These are phyloP conservation scores for Gephyroberyx darwinii DNA, from an alignment of 2,797 vertebrate genomes.

Conservation along the genomic window DNA sequence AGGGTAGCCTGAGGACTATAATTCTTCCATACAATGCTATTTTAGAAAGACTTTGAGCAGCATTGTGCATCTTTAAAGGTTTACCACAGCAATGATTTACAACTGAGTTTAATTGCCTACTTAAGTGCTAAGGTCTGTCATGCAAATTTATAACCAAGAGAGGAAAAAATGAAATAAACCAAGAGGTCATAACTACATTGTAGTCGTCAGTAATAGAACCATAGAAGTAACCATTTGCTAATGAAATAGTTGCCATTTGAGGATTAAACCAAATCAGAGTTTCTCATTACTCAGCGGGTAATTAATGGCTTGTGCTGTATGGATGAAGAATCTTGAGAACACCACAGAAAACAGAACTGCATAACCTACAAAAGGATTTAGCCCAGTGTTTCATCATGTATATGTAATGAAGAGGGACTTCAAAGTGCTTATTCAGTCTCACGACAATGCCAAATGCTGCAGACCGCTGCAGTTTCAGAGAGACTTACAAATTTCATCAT, in stretches of 20 bases:
- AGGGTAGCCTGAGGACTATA: neutral
- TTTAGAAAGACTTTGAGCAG: neutral
- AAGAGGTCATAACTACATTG: neutral
- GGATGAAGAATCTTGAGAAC: neutral
- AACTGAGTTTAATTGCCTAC: neutral
- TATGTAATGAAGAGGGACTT: conserved; percentile 21
- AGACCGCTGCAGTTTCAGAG: conserved; percentile 4
- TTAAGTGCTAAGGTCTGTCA: conserved; percentile 11
- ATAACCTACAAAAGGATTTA: conserved; percentile 23
- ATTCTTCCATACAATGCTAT: neutral
- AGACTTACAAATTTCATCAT: conserved; percentile 5
- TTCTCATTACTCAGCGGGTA: no score
- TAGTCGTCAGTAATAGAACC: neutral
- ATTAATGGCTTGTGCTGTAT: neutral
- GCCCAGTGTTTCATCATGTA: conserved; percentile 25
- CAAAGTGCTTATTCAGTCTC: conserved; percentile 4
- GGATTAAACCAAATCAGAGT: neutral
- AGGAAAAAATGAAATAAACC: neutral
- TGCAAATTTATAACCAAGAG: neutral
- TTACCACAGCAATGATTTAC: neutral
- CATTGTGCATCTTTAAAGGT: neutral
- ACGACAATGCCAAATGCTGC: neutral
- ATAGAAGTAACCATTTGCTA: conserved; percentile 1
- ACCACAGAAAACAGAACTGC: neutral
- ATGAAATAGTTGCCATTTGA: neutral